These are phyloP conservation scores for Brachypalpus laphriformis DNA, from an alignment of 2,888 invertebrate genomes.

Conservation along the genomic window DNA sequence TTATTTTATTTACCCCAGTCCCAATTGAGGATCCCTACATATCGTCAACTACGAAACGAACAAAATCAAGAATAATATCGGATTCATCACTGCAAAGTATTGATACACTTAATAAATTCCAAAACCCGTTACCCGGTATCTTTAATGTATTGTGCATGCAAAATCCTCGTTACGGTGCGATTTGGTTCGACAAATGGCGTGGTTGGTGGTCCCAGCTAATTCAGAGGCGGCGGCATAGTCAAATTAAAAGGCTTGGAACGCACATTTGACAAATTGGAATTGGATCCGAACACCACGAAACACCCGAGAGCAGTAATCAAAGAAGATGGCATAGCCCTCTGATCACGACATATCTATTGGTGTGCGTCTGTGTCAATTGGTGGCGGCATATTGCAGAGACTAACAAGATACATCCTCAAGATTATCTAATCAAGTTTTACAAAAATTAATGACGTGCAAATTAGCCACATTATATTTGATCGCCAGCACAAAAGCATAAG, in stretches of 20 bases:
- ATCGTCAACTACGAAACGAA: too few relatives aligned
- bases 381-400: constrained; percentile 57
- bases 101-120: not conserved
- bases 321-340: constrained; percentile 14
- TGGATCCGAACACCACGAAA: constrained; percentile 49
- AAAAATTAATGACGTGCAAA: constrained; percentile 74
- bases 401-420: constrained; percentile 70
- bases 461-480: constrained; percentile 73
- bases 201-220: constrained; percentile 52
- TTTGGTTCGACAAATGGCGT: constrained; percentile 28
- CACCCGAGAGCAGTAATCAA: constrained; percentile 40
- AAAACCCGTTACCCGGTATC: not conserved
- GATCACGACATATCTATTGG: constrained; percentile 52
- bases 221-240: constrained; percentile 43
- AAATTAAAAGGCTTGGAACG: constrained; percentile 63
- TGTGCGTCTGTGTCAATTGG: constrained; percentile 5
- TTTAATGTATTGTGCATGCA: constrained; percentile 7
- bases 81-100: not conserved
- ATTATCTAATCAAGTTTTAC: constrained; percentile 69
- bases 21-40: too few relatives aligned
- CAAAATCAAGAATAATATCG: too few relatives aligned
- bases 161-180: constrained; percentile 1
- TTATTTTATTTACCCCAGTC: too few relatives aligned
- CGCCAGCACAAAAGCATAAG: constrained; percentile 66
- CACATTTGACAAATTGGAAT: constrained; percentile 71